Conservation (phyloP, 2,797 vertebrate species). For the Gallirallus australis region DNA sequence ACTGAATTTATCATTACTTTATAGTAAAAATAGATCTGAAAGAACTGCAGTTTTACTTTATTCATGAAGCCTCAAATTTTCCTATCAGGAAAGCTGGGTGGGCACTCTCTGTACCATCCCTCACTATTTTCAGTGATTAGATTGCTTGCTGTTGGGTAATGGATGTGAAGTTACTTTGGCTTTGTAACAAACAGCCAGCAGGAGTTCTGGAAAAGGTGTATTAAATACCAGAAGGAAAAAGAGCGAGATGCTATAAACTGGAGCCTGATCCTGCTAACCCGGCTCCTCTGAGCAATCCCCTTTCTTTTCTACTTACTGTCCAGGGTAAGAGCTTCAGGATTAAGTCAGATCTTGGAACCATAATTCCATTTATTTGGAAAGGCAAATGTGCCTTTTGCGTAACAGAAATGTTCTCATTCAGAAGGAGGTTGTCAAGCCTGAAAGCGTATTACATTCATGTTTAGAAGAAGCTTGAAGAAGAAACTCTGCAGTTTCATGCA, state of each 20-base stretch:
- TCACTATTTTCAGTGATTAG: neutral
- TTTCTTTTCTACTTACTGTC: slow-evolving; percentile 40
- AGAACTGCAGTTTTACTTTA: neutral
- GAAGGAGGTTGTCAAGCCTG: slow-evolving; percentile 18
- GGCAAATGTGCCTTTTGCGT: slow-evolving; percentile 33
- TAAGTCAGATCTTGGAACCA: slow-evolving; percentile 40
- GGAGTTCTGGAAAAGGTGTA: neutral
- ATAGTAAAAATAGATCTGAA: neutral
- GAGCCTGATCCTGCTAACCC: slow-evolving; percentile 34
- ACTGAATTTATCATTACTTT: neutral
- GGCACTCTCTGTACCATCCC: neutral
- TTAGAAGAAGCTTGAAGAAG: neutral
- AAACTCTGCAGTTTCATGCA: neutral
- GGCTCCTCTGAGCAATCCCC: slow-evolving; percentile 6
- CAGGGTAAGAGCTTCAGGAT: slow-evolving; percentile 37
- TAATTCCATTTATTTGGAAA: slow-evolving; percentile 57
- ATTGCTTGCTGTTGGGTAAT: neutral
- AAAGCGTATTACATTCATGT: neutral
- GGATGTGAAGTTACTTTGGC: neutral
- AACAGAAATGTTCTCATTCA: slow-evolving; percentile 23
- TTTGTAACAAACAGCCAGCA: neutral
- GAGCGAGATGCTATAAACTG: neutral
- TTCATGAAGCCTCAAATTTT: neutral
- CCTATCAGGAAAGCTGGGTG: neutral
- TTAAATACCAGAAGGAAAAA: neutral